Evolutionary conservation across 2,797 vertebrate genomes (phyloP).

Genomic region (Periparus ater): DNA sequence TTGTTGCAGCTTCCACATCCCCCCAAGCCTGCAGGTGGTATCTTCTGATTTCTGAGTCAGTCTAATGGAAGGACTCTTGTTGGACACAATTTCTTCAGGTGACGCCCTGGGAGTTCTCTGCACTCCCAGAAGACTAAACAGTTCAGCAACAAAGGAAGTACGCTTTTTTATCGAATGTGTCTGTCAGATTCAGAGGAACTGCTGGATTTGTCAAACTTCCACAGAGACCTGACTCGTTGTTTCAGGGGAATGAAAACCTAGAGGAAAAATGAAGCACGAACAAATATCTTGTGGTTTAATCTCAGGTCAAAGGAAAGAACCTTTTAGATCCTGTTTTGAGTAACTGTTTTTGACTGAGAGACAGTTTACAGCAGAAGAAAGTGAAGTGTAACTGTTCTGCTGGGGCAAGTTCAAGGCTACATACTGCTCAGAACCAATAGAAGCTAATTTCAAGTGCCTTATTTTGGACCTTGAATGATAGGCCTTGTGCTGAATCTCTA

Average conservation of each 20-base stretch:
- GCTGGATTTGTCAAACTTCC: neutral
- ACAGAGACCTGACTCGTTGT: neutral
- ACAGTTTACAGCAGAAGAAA: neutral
- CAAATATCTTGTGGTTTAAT: neutral
- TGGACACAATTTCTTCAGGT: neutral
- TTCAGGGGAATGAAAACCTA: neutral
- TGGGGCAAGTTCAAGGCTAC: neutral
- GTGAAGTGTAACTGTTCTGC: neutral
- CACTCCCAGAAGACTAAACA: neutral
- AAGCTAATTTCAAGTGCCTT: neutral
- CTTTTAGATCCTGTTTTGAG: neutral
- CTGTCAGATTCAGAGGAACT: neutral
- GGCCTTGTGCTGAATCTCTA: neutral
- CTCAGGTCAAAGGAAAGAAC: neutral
- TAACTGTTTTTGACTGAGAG: neutral
- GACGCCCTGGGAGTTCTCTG: neutral
- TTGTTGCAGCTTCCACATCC: neutral
- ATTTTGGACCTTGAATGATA: neutral
- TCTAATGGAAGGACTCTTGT: neutral
- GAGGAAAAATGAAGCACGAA: neutral
- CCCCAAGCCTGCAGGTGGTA: neutral
- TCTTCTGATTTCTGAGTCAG: neutral
- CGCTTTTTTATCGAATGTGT: neutral
- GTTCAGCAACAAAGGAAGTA: neutral
- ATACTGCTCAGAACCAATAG: neutral